These are phyloP conservation scores for Oryzaephilus surinamensis DNA, from an alignment of 1,140 invertebrate species.

Conservation along the genomic window DNA sequence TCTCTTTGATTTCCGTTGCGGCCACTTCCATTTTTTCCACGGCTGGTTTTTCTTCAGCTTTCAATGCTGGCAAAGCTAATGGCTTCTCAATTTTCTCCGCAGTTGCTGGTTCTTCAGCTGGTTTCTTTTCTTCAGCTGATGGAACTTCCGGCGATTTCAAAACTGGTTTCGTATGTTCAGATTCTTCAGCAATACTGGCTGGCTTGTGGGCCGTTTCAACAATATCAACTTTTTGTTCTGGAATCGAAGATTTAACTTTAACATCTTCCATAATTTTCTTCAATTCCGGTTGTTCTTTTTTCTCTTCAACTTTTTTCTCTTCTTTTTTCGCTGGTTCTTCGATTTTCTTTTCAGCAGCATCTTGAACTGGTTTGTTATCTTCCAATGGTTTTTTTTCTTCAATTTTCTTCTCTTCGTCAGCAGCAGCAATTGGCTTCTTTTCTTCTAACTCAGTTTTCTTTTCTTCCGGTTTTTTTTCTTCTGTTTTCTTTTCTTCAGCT, in stretches of 20 bases:
- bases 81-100: conserved; percentile 20
- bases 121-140: too few species aligned
- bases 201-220: conserved; percentile 11
- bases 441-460: conserved; percentile 10
- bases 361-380: too few species aligned
- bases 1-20: conserved; percentile 24
- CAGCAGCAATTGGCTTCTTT: conserved; percentile 8
- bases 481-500: conserved; percentile 10
- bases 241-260: conserved; percentile 3
- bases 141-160: conserved; percentile 3
- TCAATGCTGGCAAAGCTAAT: conserved; percentile 23
- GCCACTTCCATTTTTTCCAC: conserved; percentile 22
- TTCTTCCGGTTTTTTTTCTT: conserved; percentile 10
- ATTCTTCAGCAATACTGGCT: conserved; percentile 12
- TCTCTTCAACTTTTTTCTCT: neutral
- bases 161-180: conserved; percentile 3
- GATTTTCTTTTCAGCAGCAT: conserved; percentile 9
- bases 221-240: conserved; percentile 5
- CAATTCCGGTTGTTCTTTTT: conserved; percentile 1
- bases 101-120: conserved; percentile 8
- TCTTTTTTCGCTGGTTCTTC: conserved; percentile 10
- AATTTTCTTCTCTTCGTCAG: conserved; percentile 10
- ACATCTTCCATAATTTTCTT: neutral
- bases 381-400: too few species aligned
- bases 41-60: conserved; percentile 13